Base-by-base conservation (phyloP, 2,888 invertebrate genomes). In the Belgica antarctica region DNA sequence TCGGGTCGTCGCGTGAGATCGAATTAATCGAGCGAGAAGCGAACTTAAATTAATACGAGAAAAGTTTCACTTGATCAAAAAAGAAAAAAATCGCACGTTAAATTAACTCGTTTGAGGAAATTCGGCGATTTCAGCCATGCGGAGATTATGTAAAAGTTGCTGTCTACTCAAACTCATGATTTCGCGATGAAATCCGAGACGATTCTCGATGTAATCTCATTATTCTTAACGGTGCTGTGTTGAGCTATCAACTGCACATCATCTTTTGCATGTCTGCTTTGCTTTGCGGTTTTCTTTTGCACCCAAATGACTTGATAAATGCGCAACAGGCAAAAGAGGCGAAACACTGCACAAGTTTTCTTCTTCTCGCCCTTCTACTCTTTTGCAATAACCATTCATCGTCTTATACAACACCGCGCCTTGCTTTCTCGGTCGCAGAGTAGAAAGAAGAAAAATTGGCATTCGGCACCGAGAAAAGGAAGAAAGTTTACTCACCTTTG, bases 331-430 rank as follows among this genome's bases (percentile, higher is more conserved):
- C 4, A 15, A 41, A 15, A 41, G 41, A 41, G 41, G 15, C n/a
- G 15, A 41, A 31, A 41, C n/a, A 41, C 41, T n/a, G 15, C 41
- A 41, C 15, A 41, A 41, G 41, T 41, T 41, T 41, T 41, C 41
- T 41, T 41, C 41, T 41, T 15, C 41, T 41, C 10, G 41, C 41
- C 15, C 41, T 41, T 41, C n/a, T 41, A 41, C 52, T 7, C 12
- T 52, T 52, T 52, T 22, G 52, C 52, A 52, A 19, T 22, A 17
- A 22, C 22, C 52, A 52, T 52, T 52, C 52, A 52, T 52, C 52
- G 52, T 52, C 52, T 52, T 52, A 52, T n/a, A 52, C 22, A 52
- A 52, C 46, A 15, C 52, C n/a, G 52, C 52, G 52, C 52, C 52
- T 52, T 22, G 52, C 52, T 52, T 52, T 52, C 22, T 17, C 17